phyloP scores from a whole-genome alignment of 1,140 invertebrate genomes.

The Hylaeus volcanicus region DNA sequence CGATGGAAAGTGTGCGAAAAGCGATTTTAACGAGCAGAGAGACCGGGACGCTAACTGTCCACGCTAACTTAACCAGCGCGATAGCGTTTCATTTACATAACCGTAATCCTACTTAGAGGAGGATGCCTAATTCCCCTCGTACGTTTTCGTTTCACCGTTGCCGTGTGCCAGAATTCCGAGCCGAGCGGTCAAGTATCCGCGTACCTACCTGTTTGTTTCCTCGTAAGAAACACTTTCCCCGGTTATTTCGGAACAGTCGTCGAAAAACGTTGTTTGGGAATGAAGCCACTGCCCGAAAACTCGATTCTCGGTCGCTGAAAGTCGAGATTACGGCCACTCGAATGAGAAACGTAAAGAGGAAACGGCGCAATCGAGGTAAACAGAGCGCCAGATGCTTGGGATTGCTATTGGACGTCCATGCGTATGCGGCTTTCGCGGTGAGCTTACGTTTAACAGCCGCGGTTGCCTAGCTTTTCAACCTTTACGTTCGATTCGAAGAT shows the following conservation, averaged over 20 bases:
- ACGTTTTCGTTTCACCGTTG: slow-evolving; percentile 65
- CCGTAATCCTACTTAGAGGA: slow-evolving; percentile 73
- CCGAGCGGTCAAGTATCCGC: slow-evolving; percentile 15
- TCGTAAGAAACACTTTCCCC: slow-evolving; percentile 46
- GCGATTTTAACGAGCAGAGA: slow-evolving; percentile 38
- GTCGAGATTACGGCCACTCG: not conserved
- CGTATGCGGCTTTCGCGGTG: not conserved
- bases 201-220: slow-evolving; percentile 34
- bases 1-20: slow-evolving; percentile 42
- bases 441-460: not conserved
- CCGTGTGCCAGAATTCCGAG: slow-evolving; percentile 50
- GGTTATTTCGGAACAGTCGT: not conserved
- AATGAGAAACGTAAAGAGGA: not conserved
- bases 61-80: slow-evolving; percentile 55
- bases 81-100: slow-evolving; percentile 78
- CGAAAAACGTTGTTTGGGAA: not conserved
- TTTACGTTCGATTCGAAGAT: not conserved
- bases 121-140: slow-evolving; percentile 68
- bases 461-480: not conserved
- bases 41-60: slow-evolving; percentile 54
- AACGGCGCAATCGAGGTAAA: slow-evolving; percentile 24
- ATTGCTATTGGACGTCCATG: slow-evolving; percentile 9
- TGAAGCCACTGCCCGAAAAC: not conserved
- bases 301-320: not conserved
- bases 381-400: slow-evolving; percentile 16